These are phyloP conservation scores for Psittacula derbiana DNA, from an alignment of 2,797 vertebrate species.

Conservation along the genomic window DNA sequence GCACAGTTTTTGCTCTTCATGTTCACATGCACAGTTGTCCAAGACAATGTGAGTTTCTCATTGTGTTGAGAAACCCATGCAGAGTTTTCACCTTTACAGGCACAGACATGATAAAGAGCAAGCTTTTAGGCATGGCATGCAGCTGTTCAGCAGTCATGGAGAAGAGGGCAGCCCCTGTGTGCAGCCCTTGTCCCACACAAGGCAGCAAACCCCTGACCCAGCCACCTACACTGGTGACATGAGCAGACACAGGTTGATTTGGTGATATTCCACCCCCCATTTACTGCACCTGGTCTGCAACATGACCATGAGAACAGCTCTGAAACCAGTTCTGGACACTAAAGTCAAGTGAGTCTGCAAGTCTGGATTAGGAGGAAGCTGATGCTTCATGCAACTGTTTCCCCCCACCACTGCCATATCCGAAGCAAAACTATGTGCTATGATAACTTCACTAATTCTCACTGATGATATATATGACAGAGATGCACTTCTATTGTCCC, in stretches of 20 bases:
- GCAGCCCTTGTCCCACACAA: neutral
- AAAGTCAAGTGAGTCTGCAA: neutral
- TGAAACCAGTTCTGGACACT: neutral
- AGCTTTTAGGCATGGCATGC: neutral
- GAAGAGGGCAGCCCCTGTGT: neutral
- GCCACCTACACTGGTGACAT: neutral
- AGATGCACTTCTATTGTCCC: neutral
- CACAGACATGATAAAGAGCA: neutral
- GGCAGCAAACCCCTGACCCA: neutral
- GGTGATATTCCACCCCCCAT: neutral
- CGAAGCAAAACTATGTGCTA: neutral
- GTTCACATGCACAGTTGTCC: neutral
- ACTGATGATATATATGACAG: neutral
- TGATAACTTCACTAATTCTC: neutral
- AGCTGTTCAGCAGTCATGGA: rapidly evolving
- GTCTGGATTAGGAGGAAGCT: neutral
- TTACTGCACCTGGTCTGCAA: neutral
- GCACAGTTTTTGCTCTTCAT: neutral
- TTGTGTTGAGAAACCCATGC: neutral
- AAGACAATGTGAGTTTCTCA: neutral
- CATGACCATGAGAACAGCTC: neutral
- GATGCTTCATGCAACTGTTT: neutral
- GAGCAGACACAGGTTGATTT: neutral
- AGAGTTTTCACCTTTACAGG: neutral
- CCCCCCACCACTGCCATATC: neutral